Percentiles rank a stretch among this genome's conserved stretches.
Conservation (phyloP, 2,888 invertebrate species). For the Aspidiotus destructor region DNA sequence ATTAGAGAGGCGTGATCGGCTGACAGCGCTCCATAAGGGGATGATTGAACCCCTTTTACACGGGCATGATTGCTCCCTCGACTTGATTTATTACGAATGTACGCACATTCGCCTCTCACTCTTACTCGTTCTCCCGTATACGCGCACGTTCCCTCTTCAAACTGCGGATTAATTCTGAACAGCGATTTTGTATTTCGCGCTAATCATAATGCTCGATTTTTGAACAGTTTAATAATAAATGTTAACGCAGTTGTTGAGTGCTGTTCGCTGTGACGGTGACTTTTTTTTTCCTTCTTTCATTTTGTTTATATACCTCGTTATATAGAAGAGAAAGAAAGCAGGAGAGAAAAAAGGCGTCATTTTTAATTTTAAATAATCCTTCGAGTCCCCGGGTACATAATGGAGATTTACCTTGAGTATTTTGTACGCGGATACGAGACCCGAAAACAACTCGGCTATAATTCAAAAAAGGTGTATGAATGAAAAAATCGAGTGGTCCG, state of each 20-base stretch:
- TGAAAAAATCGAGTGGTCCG: too few relatives aligned
- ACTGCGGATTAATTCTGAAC: slow-evolving; percentile 30
- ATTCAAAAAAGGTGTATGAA: too few relatives aligned
- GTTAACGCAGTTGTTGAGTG: slow-evolving; percentile 24
- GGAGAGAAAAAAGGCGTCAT: too few relatives aligned
- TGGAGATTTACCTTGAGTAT: too few relatives aligned
- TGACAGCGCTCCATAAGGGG: slow-evolving; percentile 33
- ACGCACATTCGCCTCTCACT: neutral
- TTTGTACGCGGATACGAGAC: too few relatives aligned
- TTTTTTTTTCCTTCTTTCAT: slow-evolving; percentile 6
- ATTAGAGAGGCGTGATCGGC: slow-evolving; percentile 33
- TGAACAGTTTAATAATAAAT: slow-evolving; percentile 26
- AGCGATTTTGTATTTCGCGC: slow-evolving; percentile 24
- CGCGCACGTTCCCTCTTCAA: neutral
- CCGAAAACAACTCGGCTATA: too few relatives aligned
- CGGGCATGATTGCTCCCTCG: slow-evolving; percentile 31
- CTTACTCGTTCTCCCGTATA: neutral
- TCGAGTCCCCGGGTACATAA: too few relatives aligned
- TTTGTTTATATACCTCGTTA: neutral
- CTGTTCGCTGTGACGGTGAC: slow-evolving; percentile 8
- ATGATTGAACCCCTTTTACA: slow-evolving; percentile 33
- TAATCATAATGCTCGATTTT: slow-evolving; percentile 18
- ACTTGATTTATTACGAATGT: slow-evolving; percentile 27
- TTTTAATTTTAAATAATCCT: too few relatives aligned
- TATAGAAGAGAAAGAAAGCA: too few relatives aligned